These are phyloP conservation scores for Lacerta agilis DNA, from an alignment of 2,797 vertebrate genomes.

Conservation along the genomic window DNA sequence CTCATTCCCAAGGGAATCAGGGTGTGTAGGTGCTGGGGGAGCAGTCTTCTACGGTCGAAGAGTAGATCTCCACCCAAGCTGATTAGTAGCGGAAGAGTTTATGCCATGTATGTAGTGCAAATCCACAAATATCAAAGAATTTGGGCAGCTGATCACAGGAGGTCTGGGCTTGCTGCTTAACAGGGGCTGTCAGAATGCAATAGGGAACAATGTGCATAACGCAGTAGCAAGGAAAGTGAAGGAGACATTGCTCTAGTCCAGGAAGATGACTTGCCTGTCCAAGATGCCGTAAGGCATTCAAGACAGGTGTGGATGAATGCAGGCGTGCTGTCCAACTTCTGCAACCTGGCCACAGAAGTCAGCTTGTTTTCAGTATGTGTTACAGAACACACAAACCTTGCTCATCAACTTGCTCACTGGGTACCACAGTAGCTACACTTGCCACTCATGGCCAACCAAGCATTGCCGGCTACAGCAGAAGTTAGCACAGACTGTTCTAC, in stretches of 20 bases:
- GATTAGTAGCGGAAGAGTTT: not conserved
- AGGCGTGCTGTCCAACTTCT: not conserved
- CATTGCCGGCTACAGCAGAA: not conserved
- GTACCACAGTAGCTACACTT: not conserved
- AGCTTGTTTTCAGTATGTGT: not conserved
- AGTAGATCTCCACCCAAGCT: not conserved
- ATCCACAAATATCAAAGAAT: not conserved
- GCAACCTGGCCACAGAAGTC: not conserved
- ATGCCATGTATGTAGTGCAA: not conserved
- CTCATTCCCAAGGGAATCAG: no score
- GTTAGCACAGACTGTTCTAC: not conserved
- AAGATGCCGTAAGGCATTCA: not conserved
- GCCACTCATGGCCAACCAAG: not conserved
- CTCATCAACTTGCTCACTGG: not conserved
- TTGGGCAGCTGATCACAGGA: not conserved
- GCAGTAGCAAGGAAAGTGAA: not conserved
- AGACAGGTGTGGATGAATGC: not conserved
- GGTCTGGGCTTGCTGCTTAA: not conserved
- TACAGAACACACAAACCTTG: not conserved
- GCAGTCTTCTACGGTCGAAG: not conserved
- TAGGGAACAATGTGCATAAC: not conserved
- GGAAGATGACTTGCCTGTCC: not conserved
- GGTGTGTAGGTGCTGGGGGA: no score
- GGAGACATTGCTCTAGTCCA: no score
- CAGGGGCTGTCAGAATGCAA: not conserved